Evolutionary conservation across 2,113 vertebrate species (phyloP).

Genomic region (Tenrec ecaudatus): DNA sequence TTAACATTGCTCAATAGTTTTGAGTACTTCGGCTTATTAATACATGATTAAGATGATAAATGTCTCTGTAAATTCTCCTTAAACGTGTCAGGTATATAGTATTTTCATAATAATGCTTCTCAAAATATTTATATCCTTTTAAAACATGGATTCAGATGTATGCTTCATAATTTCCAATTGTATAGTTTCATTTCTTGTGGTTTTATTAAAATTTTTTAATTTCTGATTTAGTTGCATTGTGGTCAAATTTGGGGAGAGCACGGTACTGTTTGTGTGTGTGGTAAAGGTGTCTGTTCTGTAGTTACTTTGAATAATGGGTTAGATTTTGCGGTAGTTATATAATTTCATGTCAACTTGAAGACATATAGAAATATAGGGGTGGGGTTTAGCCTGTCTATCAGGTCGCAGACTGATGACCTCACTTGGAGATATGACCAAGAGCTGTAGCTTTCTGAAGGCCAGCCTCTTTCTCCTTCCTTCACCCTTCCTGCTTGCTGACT

Average conservation of each 20-base stretch:
- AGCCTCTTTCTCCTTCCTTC: not conserved
- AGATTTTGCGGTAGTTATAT: no score
- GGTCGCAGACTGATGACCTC: no score
- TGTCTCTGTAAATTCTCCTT: not conserved
- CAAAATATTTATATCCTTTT: not conserved
- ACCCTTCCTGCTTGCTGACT: no score
- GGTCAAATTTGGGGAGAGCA: not conserved
- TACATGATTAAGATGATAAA: not conserved
- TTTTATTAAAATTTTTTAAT: not conserved
- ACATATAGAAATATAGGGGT: no score
- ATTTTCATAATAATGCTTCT: not conserved
- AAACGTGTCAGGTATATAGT: not conserved
- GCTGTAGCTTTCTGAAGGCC: no score
- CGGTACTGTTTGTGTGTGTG: not conserved
- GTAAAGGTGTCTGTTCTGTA: not conserved
- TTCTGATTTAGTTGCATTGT: not conserved
- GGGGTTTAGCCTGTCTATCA: no score
- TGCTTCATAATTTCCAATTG: not conserved
- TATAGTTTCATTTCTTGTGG: not conserved
- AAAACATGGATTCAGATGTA: not conserved
- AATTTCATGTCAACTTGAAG: no score
- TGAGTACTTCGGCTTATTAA: not conserved
- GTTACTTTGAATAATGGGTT: not conserved
- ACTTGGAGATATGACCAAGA: no score
- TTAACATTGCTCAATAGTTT: not conserved